Conservation (phyloP, 2,797 vertebrate genomes). For the Lindbergichthys nudifrons region DNA sequence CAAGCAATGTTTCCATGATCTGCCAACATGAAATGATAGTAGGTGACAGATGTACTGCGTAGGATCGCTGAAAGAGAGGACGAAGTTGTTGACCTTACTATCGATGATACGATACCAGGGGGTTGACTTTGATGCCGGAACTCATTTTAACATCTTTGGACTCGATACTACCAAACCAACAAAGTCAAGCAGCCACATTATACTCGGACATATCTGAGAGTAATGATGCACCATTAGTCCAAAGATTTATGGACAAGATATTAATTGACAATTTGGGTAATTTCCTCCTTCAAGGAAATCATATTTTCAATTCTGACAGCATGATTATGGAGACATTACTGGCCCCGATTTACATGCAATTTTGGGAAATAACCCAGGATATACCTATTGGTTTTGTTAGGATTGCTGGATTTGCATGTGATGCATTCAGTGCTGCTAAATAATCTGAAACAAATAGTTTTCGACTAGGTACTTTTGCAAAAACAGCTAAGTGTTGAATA, state of each 20-base stretch:
- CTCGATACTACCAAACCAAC: background rate
- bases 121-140: slow-evolving; percentile 15
- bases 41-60: slow-evolving; percentile 22
- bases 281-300: background rate
- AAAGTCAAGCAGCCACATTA: background rate
- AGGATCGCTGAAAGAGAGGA: slow-evolving; percentile 14
- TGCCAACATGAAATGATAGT: slow-evolving; percentile 17
- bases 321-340: too few relatives aligned
- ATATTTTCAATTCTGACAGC: too few relatives aligned
- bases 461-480: too few relatives aligned
- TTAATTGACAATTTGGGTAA: too few relatives aligned
- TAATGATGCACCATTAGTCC: background rate
- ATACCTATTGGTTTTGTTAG: too few relatives aligned
- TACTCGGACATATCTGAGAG: background rate
- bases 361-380: too few relatives aligned
- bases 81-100: slow-evolving; percentile 19
- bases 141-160: slow-evolving; percentile 22
- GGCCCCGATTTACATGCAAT: too few relatives aligned
- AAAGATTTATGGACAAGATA: background rate
- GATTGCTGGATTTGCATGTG: too few relatives aligned
- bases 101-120: background rate
- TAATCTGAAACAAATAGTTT: too few relatives aligned
- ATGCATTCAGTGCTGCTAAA: too few relatives aligned
- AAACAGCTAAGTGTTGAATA: too few relatives aligned
- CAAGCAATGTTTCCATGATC: slow-evolving; percentile 40